Base-by-base conservation (phyloP, 2,113 vertebrate genomes). In the Orycteropus afer region DNA sequence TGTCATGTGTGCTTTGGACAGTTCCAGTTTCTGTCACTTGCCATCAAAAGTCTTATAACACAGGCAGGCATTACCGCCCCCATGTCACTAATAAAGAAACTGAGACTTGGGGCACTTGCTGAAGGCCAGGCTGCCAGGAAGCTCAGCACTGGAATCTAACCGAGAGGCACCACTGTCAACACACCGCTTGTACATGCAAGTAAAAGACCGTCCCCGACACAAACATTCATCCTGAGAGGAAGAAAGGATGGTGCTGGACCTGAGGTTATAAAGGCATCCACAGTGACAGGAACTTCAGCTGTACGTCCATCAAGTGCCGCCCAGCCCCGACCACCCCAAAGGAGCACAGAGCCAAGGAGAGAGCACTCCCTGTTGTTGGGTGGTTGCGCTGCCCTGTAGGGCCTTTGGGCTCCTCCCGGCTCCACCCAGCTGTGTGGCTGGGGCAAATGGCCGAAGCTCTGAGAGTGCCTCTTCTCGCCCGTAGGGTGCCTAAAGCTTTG, bases 51-150 rank as follows among this genome's bases (percentile, higher is more conserved):
- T 47, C 57, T 89, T 37, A 17, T n/a, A 69, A 69, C 65, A 69
- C 1, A 57, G 63, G 8, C 7, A 65, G 53, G 13, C 20, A 37
- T 25, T 5, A 37, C 1, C 3, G 45, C 25, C 29, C 23, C 29
- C 25, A 12, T 23, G 25, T 74, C 49, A 29, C 25, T 11, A 32
- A 22, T 0, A 18, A 25, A 25, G 42, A 59, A 34, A 63, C 8
- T 0, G 10, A 69, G 69, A 34, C 40, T 13, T 15, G 25, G 51
- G 67, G 80, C 0, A 1, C 2, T 0, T 3, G 49, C 59, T 6
- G 7, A 4, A 34, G 34, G 18, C 10, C 63, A 61, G 0, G 0
- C 13, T 20, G 22, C 67, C 12, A 12, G 37, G 17, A 27, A 80
- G 63, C 40, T 55, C 45, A 29, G 77, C 82, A 89, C 47, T n/a